A percentile compares a stretch with the other conserved stretches of the same genome.
phyloP scores from a whole-genome alignment of 2,113 vertebrate species.

The Australoheros scitulus region DNA sequence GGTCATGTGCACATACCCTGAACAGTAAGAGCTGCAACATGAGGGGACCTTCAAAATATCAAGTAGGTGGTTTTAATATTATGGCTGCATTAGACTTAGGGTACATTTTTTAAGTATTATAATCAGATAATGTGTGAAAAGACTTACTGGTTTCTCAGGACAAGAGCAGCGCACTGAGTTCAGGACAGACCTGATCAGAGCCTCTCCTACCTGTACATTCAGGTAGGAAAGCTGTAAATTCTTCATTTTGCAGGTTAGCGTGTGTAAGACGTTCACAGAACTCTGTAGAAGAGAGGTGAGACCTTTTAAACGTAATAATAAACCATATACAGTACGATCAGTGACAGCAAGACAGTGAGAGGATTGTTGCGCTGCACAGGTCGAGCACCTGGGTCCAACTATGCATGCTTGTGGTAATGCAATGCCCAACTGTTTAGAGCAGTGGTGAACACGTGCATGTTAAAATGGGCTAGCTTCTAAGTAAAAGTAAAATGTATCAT shows the following conservation, averaged over 20 bases:
- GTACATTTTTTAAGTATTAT: background rate
- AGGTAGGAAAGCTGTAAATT: background rate
- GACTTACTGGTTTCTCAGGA: constrained; percentile 14
- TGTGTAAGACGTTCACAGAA: constrained; percentile 19
- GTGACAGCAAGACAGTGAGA: background rate
- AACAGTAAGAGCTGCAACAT: background rate
- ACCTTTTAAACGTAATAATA: background rate
- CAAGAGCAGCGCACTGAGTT: constrained; percentile 30
- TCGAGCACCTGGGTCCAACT: background rate
- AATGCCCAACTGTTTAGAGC: background rate
- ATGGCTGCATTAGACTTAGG: background rate
- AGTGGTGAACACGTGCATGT: background rate
- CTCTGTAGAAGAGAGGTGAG: constrained; percentile 39
- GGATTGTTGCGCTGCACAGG: background rate
- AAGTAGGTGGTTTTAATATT: background rate
- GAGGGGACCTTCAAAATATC: background rate
- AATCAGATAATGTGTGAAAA: background rate
- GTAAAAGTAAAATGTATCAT: background rate
- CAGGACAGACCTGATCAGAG: background rate
- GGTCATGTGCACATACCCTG: background rate
- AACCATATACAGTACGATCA: background rate
- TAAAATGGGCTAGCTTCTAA: background rate
- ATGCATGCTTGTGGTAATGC: background rate
- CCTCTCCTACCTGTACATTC: fast-evolving
- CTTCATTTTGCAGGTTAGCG: constrained; percentile 55